These are phyloP conservation scores for Netelia melanura DNA, from an alignment of 2,888 invertebrate species.

Conservation along the genomic window DNA sequence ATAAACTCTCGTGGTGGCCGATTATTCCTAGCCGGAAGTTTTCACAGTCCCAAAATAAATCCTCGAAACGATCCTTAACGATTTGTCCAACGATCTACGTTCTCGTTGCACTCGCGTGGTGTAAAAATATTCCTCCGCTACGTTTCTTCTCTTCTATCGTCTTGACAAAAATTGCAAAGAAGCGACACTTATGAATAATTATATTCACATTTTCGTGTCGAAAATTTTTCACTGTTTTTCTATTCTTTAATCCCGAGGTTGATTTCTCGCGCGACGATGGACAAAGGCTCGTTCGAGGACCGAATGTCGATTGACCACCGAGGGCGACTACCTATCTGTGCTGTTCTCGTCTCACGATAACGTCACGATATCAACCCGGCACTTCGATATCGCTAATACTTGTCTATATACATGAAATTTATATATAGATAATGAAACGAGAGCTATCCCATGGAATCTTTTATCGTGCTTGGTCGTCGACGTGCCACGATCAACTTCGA, in stretches of 20 bases:
- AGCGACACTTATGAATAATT: not conserved
- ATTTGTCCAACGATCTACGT: not conserved
- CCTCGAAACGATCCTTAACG: not conserved
- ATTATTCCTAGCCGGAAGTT: not conserved
- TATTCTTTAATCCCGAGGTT: not conserved
- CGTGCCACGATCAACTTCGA: conserved; percentile 56
- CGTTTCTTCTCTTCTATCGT: not conserved
- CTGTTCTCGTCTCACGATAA: conserved; percentile 64
- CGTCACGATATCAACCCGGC: conserved; percentile 66
- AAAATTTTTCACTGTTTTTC: not conserved
- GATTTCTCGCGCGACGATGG: conserved; percentile 17
- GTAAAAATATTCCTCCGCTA: not conserved
- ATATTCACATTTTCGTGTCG: not conserved
- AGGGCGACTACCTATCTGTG: conserved; percentile 63
- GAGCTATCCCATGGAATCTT: conserved; percentile 68
- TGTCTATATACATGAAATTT: conserved; percentile 14
- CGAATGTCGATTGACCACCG: conserved; percentile 58
- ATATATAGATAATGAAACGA: conserved; percentile 47
- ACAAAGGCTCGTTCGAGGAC: conserved; percentile 61
- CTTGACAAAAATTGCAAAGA: not conserved
- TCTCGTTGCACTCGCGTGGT: not conserved
- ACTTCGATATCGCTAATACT: conserved; percentile 62
- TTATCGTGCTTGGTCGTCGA: conserved; percentile 65
- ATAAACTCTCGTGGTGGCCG: not conserved
- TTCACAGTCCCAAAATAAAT: not conserved